phyloP scores from a whole-genome alignment of 2,888 invertebrate species.

The Andricus quercusramuli region DNA sequence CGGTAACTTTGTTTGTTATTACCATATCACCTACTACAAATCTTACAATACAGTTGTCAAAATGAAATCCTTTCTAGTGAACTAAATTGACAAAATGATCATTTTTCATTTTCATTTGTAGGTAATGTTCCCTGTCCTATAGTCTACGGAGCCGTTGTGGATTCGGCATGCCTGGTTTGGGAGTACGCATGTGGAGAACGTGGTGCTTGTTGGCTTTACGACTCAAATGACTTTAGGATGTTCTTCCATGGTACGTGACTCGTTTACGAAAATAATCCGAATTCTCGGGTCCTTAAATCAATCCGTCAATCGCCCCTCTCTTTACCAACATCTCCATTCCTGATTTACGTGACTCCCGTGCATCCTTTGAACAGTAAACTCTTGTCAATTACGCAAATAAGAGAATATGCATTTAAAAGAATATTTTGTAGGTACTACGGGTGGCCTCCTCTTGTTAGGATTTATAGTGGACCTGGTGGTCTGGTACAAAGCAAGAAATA shows the following conservation, averaged over 20 bases:
- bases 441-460: constrained; percentile 90
- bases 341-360: background rate
- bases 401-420: constrained; percentile 8
- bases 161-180: constrained; percentile 94
- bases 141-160: constrained; percentile 94
- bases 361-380: background rate
- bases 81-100: background rate
- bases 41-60: no score
- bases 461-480: constrained; percentile 92
- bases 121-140: constrained; percentile 97
- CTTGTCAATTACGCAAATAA: background rate
- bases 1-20: constrained; percentile 78
- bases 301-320: background rate
- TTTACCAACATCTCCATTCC: background rate
- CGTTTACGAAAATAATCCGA: constrained; percentile 20
- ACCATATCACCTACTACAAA: background rate
- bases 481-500: constrained; percentile 93
- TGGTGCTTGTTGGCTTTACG: constrained; percentile 94
- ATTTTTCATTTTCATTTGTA: constrained; percentile 59
- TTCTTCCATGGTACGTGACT: constrained; percentile 88
- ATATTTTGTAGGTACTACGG: constrained; percentile 87
- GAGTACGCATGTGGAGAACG: constrained; percentile 89
- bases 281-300: constrained; percentile 28
- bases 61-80: background rate
- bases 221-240: constrained; percentile 89